phyloP scores from a whole-genome alignment of 1,140 invertebrate genomes.

The Leptonema lineaticorne region DNA sequence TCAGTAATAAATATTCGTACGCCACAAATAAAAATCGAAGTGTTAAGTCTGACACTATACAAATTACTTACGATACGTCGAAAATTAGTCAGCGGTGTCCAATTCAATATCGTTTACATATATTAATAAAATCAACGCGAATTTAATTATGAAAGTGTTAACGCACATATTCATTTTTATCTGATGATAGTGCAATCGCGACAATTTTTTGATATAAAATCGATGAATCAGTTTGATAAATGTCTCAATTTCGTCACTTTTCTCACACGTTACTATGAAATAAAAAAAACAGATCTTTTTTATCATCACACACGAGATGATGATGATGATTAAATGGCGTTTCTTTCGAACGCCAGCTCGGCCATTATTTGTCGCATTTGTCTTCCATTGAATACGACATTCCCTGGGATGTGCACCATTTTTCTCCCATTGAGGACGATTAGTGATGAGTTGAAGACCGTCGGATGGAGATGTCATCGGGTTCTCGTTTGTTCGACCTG shows the following conservation, averaged over 20 bases:
- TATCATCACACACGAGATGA: slow-evolving; percentile 8
- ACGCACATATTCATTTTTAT: no score
- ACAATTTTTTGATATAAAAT: not conserved
- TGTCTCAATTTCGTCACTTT: not conserved
- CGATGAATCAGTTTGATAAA: not conserved
- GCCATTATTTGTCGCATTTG: slow-evolving; percentile 26
- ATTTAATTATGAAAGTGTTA: not conserved
- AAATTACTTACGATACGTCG: slow-evolving; percentile 23
- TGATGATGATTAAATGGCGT: slow-evolving; percentile 29
- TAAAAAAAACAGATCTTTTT: not conserved
- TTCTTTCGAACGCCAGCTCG: slow-evolving; percentile 26
- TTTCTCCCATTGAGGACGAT: slow-evolving; percentile 32
- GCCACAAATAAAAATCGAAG: slow-evolving; percentile 36
- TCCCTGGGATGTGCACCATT: slow-evolving; percentile 24
- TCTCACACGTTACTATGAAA: not conserved
- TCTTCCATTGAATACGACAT: slow-evolving; percentile 23
- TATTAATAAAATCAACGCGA: not conserved
- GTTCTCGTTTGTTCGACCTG: not conserved
- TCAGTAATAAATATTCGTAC: slow-evolving; percentile 31
- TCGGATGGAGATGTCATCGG: slow-evolving; percentile 28
- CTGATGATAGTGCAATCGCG: not conserved
- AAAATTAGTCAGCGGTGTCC: slow-evolving; percentile 11
- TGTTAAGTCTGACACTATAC: slow-evolving; percentile 29
- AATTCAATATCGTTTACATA: not conserved
- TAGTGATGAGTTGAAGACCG: slow-evolving; percentile 20